Percentiles rank a stretch among this genome's conserved stretches.
Evolutionary conservation across 1,140 invertebrate genomes (phyloP).

Genomic region (Drosophila cardini): DNA sequence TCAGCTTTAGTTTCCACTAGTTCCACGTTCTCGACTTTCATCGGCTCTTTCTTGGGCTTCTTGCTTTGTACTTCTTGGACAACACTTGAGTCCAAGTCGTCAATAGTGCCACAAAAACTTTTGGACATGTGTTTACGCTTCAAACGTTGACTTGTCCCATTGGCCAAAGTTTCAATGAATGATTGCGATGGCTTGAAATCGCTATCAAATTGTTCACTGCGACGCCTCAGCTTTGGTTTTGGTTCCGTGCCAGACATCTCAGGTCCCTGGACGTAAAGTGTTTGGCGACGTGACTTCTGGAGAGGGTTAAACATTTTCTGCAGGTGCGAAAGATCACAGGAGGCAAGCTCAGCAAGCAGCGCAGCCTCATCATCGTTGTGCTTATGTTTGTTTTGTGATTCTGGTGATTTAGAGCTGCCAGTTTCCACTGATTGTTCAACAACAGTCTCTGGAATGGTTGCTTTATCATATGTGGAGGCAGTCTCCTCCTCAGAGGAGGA

Average conservation of each 20-base stretch:
- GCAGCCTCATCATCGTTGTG: constrained; percentile 48
- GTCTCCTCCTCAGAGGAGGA: no score
- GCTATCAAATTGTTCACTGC: constrained; percentile 51
- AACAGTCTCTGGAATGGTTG: neutral
- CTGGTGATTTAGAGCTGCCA: constrained; percentile 9
- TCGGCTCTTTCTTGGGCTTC: constrained; percentile 13
- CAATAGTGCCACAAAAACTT: constrained; percentile 62
- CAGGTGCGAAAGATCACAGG: constrained; percentile 61
- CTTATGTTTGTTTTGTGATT: constrained; percentile 26
- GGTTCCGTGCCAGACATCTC: constrained; percentile 37
- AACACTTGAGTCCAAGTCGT: constrained; percentile 32
- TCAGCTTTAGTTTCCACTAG: neutral
- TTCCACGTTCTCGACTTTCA: neutral
- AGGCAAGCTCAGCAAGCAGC: constrained; percentile 47
- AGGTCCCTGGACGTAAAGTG: constrained; percentile 34
- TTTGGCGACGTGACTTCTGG: constrained; percentile 69
- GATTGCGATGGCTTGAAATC: constrained; percentile 76
- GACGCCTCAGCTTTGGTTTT: constrained; percentile 59
- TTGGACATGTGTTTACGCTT: constrained; percentile 71
- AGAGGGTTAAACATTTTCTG: constrained; percentile 70
- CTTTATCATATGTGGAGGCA: neutral
- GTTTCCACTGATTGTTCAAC: neutral
- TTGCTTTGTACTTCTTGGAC: constrained; percentile 16
- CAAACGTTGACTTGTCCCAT: constrained; percentile 22
- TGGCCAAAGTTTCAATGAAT: constrained; percentile 65